These are phyloP conservation scores for Formica selysi DNA, from an alignment of 1,140 invertebrate species.

Conservation along the genomic window DNA sequence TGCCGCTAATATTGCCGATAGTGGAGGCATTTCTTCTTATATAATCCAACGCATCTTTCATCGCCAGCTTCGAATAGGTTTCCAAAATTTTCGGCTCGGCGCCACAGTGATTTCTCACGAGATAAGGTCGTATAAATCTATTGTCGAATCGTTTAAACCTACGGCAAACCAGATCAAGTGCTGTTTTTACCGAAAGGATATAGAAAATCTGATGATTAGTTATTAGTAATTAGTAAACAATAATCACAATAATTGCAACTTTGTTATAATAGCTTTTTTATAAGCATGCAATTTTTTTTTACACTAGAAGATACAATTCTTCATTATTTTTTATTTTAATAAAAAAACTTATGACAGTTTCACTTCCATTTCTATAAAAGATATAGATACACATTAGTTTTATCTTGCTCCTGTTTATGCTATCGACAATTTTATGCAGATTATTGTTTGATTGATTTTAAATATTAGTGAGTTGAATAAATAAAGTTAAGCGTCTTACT, in stretches of 20 bases:
- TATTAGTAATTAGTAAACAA: background rate
- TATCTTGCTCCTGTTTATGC: constrained; percentile 4
- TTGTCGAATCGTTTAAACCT: constrained; percentile 98
- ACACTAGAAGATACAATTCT: background rate
- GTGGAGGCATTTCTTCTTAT: constrained; percentile 94
- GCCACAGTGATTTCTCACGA: constrained; percentile 94
- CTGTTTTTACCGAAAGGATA: background rate
- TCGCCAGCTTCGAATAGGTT: constrained; percentile 96
- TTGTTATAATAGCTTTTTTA: background rate
- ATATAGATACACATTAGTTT: background rate
- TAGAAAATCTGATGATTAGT: background rate
- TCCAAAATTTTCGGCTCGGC: constrained; percentile 97
- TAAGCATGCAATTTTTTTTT: background rate
- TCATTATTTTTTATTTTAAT: constrained; percentile 6
- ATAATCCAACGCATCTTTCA: constrained; percentile 97
- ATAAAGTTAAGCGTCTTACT: constrained; percentile 86
- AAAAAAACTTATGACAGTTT: background rate
- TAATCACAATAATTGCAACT: background rate
- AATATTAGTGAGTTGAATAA: background rate
- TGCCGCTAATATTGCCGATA: constrained; percentile 93
- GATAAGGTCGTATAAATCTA: constrained; percentile 95
- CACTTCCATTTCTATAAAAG: background rate
- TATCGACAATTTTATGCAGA: background rate
- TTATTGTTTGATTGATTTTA: background rate
- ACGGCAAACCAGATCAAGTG: constrained; percentile 47